A percentile compares a stretch with the other conserved stretches of the same genome.
These are phyloP conservation scores for Gephyroberyx darwinii DNA, from an alignment of 2,797 vertebrate species.

Conservation along the genomic window DNA sequence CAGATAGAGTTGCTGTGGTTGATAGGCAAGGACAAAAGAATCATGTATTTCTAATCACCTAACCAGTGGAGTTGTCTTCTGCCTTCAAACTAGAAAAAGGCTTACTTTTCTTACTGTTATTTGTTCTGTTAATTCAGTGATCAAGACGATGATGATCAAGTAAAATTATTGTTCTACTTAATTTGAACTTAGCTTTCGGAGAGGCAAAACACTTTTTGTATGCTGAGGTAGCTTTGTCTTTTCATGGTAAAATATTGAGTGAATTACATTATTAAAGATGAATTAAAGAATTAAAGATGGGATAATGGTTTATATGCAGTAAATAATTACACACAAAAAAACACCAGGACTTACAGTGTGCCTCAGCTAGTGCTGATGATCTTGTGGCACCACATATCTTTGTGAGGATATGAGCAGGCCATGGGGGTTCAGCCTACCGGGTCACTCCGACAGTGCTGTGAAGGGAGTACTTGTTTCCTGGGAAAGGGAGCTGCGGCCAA, in stretches of 20 bases:
- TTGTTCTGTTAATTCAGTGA: background rate
- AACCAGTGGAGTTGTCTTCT: conserved; percentile 24
- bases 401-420: conserved; percentile 45
- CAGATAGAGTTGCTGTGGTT: conserved; percentile 32
- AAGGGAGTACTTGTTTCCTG: conserved; percentile 90
- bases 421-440: conserved; percentile 61
- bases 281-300: conserved; percentile 11
- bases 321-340: conserved; percentile 5
- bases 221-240: background rate
- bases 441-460: conserved; percentile 78
- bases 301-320: conserved; percentile 11
- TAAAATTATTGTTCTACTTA: background rate
- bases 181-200: background rate
- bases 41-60: conserved; percentile 29
- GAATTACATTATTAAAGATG: too few species aligned
- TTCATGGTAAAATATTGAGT: background rate
- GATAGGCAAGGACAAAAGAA: conserved; percentile 21
- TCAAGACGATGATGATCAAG: background rate
- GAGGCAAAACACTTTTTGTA: background rate
- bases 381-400: conserved; percentile 55
- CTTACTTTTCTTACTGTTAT: too few species aligned
- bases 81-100: background rate
- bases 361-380: conserved; percentile 38
- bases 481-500: conserved; percentile 92
- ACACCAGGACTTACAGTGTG: background rate